These are phyloP conservation scores for Melinaea menophilus DNA, from an alignment of 2,888 invertebrate species.

Conservation along the genomic window DNA sequence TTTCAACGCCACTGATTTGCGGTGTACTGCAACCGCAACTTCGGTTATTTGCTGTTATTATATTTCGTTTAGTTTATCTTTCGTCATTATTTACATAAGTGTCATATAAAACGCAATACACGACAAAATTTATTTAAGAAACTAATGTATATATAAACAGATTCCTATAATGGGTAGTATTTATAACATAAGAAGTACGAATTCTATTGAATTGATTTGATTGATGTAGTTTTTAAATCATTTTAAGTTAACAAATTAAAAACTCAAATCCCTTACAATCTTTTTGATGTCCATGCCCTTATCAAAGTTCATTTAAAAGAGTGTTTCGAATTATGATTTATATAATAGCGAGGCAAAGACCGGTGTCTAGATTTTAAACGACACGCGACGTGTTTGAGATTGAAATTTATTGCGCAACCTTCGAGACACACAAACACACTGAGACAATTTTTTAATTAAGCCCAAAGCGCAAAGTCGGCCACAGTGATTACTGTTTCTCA, in stretches of 20 bases:
- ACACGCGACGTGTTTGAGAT: slow-evolving; percentile 30
- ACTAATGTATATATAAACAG: too few species aligned
- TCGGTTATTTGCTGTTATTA: neutral
- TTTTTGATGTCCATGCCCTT: slow-evolving; percentile 10
- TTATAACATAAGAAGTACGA: too few species aligned
- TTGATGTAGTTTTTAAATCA: neutral
- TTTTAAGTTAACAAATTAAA: slow-evolving; percentile 8
- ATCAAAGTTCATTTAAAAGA: slow-evolving; percentile 24
- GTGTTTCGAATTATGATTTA: slow-evolving; percentile 31
- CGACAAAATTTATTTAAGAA: too few species aligned
- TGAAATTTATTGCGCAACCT: slow-evolving; percentile 34
- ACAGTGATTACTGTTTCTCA: slow-evolving; percentile 17
- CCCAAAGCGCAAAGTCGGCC: slow-evolving; percentile 28
- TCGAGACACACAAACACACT: slow-evolving; percentile 31
- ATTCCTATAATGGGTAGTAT: too few species aligned
- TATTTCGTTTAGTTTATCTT: neutral
- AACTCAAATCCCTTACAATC: slow-evolving; percentile 3
- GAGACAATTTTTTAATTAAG: slow-evolving; percentile 36
- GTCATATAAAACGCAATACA: too few species aligned
- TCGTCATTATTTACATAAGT: too few species aligned
- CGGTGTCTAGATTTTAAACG: slow-evolving; percentile 36
- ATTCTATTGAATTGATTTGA: neutral
- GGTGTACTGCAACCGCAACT: too few species aligned
- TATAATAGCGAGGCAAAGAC: slow-evolving; percentile 28
- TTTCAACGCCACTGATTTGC: slow-evolving; percentile 10